These are phyloP conservation scores for Cydia strobilella DNA, from an alignment of 1,140 invertebrate genomes.

Conservation along the genomic window DNA sequence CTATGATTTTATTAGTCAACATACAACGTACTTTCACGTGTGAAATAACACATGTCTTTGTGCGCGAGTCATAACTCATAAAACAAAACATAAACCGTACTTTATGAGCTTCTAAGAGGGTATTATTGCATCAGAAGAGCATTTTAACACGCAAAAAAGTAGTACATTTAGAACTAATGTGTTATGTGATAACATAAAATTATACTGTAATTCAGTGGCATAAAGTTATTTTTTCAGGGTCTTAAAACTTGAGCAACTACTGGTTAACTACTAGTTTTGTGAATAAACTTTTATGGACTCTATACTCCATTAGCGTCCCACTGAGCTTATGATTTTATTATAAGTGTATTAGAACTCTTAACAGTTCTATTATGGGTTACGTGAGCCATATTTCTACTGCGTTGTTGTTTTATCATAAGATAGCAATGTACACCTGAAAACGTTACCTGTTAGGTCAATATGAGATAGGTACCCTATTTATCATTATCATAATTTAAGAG, in stretches of 20 bases:
- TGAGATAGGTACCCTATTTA: no score
- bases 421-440: no score
- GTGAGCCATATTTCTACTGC: no score
- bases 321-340: neutral
- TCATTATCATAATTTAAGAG: no score
- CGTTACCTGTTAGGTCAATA: no score
- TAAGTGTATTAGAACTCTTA: neutral
- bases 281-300: constrained; percentile 1
- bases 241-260: neutral
- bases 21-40: no score
- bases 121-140: neutral
- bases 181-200: neutral
- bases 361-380: no score
- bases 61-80: no score
- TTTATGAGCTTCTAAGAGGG: neutral
- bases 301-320: constrained; percentile 1
- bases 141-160: neutral
- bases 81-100: neutral
- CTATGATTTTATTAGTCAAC: no score
- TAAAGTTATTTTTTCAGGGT: neutral
- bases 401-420: no score
- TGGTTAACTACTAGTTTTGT: neutral
- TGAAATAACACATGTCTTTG: neutral
- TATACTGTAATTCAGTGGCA: neutral
- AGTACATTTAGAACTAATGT: neutral